Conservation (phyloP, 2,888 invertebrate genomes). For the Scaptodrosophila latifasciaeformis region DNA sequence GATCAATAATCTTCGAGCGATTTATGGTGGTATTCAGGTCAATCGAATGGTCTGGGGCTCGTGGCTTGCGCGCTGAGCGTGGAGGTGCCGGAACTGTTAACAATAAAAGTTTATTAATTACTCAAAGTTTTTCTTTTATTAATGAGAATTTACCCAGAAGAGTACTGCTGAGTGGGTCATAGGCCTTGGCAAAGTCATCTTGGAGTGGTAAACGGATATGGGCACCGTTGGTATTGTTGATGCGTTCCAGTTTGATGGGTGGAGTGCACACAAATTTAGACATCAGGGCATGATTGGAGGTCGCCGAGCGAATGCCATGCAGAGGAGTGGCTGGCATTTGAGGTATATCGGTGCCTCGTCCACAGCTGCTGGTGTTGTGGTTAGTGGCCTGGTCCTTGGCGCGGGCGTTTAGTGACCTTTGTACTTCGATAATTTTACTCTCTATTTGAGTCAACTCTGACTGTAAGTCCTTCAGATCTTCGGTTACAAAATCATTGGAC, state of each 20-base stretch:
- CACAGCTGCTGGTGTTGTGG: conserved; percentile 13
- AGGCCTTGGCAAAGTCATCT: conserved; percentile 57
- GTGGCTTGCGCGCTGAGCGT: conserved; percentile 45
- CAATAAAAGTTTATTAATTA: background rate
- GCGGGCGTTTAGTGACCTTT: conserved; percentile 43
- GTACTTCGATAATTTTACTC: conserved; percentile 53
- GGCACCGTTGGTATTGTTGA: conserved; percentile 16
- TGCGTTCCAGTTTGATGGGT: conserved; percentile 65
- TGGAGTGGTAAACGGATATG: conserved; percentile 63
- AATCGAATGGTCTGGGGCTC: conserved; percentile 13
- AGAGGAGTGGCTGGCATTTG: conserved; percentile 18
- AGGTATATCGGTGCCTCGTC: conserved; percentile 15
- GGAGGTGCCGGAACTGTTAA: conserved; percentile 42
- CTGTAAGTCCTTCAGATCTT: conserved; percentile 49
- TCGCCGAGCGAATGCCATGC: no score
- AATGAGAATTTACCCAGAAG: conserved; percentile 38
- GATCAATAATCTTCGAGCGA: conserved; percentile 68
- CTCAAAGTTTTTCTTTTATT: no score
- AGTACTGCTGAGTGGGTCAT: conserved; percentile 38
- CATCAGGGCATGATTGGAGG: conserved; percentile 37
- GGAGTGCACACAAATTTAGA: conserved; percentile 70
- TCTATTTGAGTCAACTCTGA: conserved; percentile 60
- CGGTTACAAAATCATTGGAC: conserved; percentile 54
- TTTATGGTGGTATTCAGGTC: conserved; percentile 54
- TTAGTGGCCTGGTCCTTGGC: conserved; percentile 27